A percentile compares a stretch with the other conserved stretches of the same genome.
Conservation (phyloP, 2,797 vertebrate genomes). For the Hoplostethus mediterraneus region DNA sequence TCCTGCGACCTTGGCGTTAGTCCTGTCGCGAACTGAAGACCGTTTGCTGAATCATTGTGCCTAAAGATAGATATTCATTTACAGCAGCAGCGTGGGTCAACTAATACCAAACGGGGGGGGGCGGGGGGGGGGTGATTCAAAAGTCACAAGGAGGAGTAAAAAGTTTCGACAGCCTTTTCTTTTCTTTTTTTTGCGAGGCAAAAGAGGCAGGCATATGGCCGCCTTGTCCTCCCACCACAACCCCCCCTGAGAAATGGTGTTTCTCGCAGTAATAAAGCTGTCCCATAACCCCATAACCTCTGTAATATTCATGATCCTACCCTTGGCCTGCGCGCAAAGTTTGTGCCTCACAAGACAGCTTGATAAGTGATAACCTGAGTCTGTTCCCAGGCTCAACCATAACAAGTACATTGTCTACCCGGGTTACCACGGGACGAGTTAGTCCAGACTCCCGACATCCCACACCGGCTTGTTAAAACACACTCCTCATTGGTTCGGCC, state of each 20-base stretch:
- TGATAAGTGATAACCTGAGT: constrained; percentile 70
- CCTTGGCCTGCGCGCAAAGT: constrained; percentile 56
- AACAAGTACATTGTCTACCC: constrained; percentile 80
- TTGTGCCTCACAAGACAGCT: constrained; percentile 73
- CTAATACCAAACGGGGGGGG: constrained; percentile 58
- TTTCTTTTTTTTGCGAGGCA: constrained; percentile 31
- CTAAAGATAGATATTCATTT: constrained; percentile 70
- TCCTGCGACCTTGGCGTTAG: constrained; percentile 32
- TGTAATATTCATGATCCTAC: constrained; percentile 76
- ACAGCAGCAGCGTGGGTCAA: constrained; percentile 54
- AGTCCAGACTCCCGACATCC: constrained; percentile 77
- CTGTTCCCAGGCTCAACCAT: constrained; percentile 76
- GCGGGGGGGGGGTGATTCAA: constrained; percentile 1
- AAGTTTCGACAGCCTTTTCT: constrained; percentile 61
- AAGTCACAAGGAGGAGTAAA: constrained; percentile 64
- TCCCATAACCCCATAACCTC: constrained; percentile 59
- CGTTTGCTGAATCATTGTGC: constrained; percentile 56
- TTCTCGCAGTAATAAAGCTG: constrained; percentile 39
- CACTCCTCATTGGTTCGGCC: constrained; percentile 60
- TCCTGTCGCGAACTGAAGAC: constrained; percentile 23
- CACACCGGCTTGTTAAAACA: constrained; percentile 69
- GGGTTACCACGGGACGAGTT: constrained; percentile 73
- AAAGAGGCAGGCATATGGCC: constrained; percentile 58
- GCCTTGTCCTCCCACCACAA: constrained; percentile 56
- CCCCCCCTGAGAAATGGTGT: constrained; percentile 66